phyloP scores from a whole-genome alignment of 2,888 invertebrate species.

The Zygothrica quintamaculata region DNA sequence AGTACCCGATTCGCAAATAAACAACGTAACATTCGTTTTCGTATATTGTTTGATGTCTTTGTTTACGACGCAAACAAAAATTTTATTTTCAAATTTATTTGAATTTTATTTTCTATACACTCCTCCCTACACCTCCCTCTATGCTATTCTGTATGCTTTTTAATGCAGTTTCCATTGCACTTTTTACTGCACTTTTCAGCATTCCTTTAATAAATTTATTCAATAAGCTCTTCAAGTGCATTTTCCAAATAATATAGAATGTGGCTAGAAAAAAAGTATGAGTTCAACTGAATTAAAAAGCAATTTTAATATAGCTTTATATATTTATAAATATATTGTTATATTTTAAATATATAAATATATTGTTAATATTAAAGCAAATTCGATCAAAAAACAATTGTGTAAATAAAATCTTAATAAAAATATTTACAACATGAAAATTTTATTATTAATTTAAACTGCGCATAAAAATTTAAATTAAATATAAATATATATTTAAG shows the following conservation, averaged over 20 bases:
- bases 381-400: too few relatives aligned
- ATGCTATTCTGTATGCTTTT: background rate
- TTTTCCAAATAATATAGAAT: background rate
- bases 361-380: too few relatives aligned
- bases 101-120: constrained; percentile 29
- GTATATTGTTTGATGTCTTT: constrained; percentile 58
- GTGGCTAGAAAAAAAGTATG: too few relatives aligned
- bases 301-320: too few relatives aligned
- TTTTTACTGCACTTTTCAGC: constrained; percentile 30
- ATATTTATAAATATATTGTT: too few relatives aligned
- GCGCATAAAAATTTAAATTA: too few relatives aligned
- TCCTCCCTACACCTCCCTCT: background rate
- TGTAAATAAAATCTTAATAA: too few relatives aligned
- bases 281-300: too few relatives aligned
- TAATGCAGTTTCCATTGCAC: constrained; percentile 32
- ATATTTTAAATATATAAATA: too few relatives aligned
- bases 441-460: too few relatives aligned
- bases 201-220: constrained; percentile 44
- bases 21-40: constrained; percentile 45
- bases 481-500: too few relatives aligned
- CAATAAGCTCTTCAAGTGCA: constrained; percentile 58
- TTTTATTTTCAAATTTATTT: constrained; percentile 70
- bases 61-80: constrained; percentile 57
- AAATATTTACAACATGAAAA: too few relatives aligned
- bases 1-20: constrained; percentile 56